Conservation (phyloP, 2,113 vertebrate species). For the Elephantulus edwardii region DNA sequence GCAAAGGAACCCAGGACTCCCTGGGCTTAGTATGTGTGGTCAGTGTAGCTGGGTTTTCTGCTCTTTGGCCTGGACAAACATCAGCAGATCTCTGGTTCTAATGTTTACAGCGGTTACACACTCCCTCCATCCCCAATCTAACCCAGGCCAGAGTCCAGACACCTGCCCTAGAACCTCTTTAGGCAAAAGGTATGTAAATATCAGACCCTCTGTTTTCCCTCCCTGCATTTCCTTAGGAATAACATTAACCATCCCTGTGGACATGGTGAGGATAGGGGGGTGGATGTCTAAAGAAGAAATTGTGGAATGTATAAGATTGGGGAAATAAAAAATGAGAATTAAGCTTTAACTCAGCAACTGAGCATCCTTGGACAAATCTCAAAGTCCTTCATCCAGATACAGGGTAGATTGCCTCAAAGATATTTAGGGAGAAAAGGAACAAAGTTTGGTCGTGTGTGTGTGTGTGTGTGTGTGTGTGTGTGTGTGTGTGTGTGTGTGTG, state of each 20-base stretch:
- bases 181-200: slow-evolving; percentile 49
- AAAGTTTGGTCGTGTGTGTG: no score
- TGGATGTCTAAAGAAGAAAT: neutral
- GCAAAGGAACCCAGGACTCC: neutral
- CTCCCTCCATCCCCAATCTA: accelerated
- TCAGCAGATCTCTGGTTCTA: neutral
- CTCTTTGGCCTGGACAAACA: neutral
- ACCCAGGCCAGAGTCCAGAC: neutral
- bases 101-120: neutral
- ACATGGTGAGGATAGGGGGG: no score
- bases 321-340: neutral
- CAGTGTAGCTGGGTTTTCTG: neutral
- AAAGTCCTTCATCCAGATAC: neutral
- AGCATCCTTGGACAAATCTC: neutral
- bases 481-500: no score
- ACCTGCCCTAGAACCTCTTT: neutral
- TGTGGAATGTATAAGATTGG: neutral
- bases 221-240: neutral
- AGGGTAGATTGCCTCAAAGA: neutral
- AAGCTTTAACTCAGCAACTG: neutral
- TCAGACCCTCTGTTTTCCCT: neutral
- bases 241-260: neutral
- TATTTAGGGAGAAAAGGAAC: neutral
- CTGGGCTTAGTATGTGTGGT: neutral
- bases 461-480: no score